Conservation (phyloP, 1,140 invertebrate genomes). For the Melanaphis sacchari region DNA sequence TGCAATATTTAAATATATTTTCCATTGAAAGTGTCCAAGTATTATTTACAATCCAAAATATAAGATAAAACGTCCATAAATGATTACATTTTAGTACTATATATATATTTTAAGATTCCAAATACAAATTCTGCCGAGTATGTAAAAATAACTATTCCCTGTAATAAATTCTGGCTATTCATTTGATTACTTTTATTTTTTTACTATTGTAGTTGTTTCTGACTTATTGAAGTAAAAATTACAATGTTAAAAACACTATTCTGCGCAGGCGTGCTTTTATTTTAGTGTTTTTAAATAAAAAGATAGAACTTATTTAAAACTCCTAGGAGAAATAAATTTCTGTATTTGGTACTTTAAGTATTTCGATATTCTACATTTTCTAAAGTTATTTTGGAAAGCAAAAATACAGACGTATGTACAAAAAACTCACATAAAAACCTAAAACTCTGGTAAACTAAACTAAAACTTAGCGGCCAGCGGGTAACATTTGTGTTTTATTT, state of each 20-base stretch:
- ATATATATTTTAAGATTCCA: neutral
- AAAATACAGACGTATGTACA: neutral
- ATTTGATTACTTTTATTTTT: neutral
- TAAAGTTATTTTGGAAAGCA: neutral
- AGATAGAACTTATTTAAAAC: neutral
- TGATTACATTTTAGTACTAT: neutral
- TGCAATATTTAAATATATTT: slow-evolving; percentile 4
- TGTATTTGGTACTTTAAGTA: neutral
- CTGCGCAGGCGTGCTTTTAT: neutral
- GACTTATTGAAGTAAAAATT: neutral
- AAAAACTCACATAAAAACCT: neutral
- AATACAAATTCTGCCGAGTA: neutral
- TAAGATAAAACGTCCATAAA: neutral
- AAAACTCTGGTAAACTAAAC: neutral
- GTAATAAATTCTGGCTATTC: neutral
- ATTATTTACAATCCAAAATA: neutral
- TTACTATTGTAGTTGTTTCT: neutral
- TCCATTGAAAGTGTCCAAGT: neutral
- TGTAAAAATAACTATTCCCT: neutral
- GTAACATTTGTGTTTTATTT: slow-evolving; percentile 33
- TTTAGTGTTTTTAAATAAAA: slow-evolving; percentile 2
- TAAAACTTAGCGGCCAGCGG: neutral
- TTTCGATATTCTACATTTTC: slow-evolving; percentile 14
- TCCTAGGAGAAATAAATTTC: neutral
- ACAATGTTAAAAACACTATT: neutral